phyloP scores from a whole-genome alignment of 2,113 vertebrate genomes.

The Pangasianodon gigas region DNA sequence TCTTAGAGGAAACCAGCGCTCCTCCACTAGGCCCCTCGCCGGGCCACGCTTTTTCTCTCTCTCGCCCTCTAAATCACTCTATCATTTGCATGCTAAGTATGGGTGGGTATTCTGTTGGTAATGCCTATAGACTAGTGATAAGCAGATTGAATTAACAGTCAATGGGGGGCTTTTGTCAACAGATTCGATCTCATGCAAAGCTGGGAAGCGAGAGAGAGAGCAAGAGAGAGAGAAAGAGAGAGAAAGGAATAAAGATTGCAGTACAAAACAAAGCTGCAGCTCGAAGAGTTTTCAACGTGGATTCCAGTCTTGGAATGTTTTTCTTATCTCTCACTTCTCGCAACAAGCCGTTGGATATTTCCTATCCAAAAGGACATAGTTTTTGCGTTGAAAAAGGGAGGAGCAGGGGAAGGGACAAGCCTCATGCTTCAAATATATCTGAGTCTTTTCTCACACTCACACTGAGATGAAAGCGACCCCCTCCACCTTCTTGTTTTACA shows the following conservation, averaged over 20 bases:
- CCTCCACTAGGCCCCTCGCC: constrained; percentile 36
- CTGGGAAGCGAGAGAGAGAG: neutral
- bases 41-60: constrained; percentile 38
- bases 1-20: constrained; percentile 45
- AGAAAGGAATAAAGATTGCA: neutral
- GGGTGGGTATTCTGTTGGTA: constrained; percentile 57
- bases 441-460: constrained; percentile 24
- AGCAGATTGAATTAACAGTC: constrained; percentile 57
- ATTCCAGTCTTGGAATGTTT: neutral
- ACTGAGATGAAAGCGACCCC: constrained; percentile 27
- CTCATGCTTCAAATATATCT: constrained; percentile 11
- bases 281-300: neutral
- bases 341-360: neutral
- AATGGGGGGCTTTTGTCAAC: constrained; percentile 34
- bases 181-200: constrained; percentile 40
- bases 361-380: neutral
- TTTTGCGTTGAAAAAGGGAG: constrained; percentile 22
- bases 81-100: constrained; percentile 57
- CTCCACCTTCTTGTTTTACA: constrained; percentile 27
- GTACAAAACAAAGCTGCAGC: constrained; percentile 9
- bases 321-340: neutral
- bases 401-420: constrained; percentile 8
- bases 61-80: constrained; percentile 48
- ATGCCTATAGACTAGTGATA: constrained; percentile 52
- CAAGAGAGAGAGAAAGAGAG: neutral